Evolutionary conservation across 2,797 vertebrate species (phyloP).

Genomic region (Columba guinea): DNA sequence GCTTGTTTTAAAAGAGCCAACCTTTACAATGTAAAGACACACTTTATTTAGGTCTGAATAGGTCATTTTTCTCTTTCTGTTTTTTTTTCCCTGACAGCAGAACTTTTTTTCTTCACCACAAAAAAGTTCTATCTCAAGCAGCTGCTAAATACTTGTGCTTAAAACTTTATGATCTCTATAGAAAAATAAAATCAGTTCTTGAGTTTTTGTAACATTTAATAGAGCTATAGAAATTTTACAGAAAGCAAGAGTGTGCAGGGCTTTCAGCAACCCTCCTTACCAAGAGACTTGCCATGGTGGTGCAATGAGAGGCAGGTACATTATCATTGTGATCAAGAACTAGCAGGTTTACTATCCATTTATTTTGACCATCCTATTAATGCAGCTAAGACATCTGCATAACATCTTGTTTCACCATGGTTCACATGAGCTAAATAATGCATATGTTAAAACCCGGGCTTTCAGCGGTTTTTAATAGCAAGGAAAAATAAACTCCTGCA

Average conservation of each 20-base stretch:
- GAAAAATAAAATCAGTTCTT: background rate
- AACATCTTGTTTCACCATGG: background rate
- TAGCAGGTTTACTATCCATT: background rate
- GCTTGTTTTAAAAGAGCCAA: constrained; percentile 60
- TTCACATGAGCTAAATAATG: background rate
- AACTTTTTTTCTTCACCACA: background rate
- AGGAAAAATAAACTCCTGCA: constrained; percentile 32
- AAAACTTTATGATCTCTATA: background rate
- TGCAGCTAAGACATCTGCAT: constrained; percentile 3
- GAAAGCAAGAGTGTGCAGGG: background rate
- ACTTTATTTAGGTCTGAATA: constrained; percentile 38
- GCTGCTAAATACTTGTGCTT: background rate
- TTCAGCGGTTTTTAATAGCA: constrained; percentile 35
- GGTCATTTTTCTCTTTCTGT: constrained; percentile 1
- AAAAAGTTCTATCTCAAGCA: background rate
- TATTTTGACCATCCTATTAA: background rate
- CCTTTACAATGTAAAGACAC: constrained; percentile 54
- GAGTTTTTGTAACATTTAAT: background rate
- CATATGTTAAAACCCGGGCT: background rate
- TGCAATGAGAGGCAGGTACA: background rate
- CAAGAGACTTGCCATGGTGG: fast-evolving
- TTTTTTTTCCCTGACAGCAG: background rate
- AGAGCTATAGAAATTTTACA: background rate
- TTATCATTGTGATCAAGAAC: constrained; percentile 29
- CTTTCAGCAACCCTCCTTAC: background rate